Evolutionary conservation across 2,888 invertebrate species (phyloP), one percentile per base, ranked within the genome.

Genomic region (Megastigmus dorsalis): DNA sequence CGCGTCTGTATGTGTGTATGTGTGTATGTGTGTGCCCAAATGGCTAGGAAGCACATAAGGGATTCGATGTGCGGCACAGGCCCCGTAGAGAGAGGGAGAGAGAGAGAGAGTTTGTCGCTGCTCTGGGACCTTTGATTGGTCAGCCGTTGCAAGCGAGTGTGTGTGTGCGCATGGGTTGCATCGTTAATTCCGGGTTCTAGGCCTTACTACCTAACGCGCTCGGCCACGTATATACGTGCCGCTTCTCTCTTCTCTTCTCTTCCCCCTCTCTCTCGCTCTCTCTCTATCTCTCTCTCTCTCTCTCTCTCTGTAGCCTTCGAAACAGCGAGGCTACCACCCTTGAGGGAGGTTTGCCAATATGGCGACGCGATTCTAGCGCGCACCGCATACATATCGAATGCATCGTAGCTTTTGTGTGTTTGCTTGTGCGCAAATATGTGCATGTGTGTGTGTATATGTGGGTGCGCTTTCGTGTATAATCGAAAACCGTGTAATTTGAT

Each of bases 71-170:
- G 80, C 78, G 77, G 79, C 79, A n/a, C n/a, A n/a, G n/a, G n/a
- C n/a, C n/a, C n/a, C n/a, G n/a, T n/a, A n/a, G n/a, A n/a, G n/a
- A n/a, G n/a, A n/a, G n/a, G n/a, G n/a, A n/a, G n/a, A n/a, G n/a
- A n/a, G n/a, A n/a, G n/a, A n/a, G n/a, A n/a, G n/a, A n/a, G n/a
- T n/a, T n/a, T n/a, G n/a, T 77, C 79, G 78, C 79, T 80, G 79
- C 80, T 78, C 79, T 78, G 80, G 77, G 74, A 80, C 76, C 80
- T 84, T 83, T 83, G 84, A 84, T 84, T 84, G 84, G 84, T 80
- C 81, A 82, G 79, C 79, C 79, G 77, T 76, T 79, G 79, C 36
- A n/a, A n/a, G n/a, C n/a, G n/a, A n/a, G n/a, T n/a, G n/a, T n/a
- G n/a, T n/a, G n/a, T n/a, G n/a, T n/a, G n/a, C n/a, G n/a, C n/a